Evolutionary conservation across 1,140 invertebrate species (phyloP).

Genomic region (Andricus grossulariae): DNA sequence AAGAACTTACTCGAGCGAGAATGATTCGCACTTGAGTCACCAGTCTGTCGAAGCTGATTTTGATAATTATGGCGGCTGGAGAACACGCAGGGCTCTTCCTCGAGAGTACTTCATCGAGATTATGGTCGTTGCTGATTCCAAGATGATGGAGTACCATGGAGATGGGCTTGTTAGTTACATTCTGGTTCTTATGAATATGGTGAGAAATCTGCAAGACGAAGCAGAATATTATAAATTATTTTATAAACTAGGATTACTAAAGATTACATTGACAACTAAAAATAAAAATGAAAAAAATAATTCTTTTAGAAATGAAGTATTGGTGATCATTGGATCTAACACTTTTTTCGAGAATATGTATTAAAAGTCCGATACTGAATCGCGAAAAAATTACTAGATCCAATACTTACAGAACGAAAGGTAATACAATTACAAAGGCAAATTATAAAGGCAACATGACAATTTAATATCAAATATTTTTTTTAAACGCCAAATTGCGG

Average conservation of each 20-base stretch:
- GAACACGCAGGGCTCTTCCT: constrained; percentile 68
- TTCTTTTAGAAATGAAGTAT: no score
- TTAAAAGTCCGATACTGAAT: no score
- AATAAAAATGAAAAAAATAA: no score
- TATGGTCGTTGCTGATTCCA: constrained; percentile 86
- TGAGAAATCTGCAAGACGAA: constrained; percentile 62
- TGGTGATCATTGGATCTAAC: no score
- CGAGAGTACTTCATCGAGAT: constrained; percentile 86
- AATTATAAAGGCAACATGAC: no score
- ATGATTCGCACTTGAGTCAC: constrained; percentile 16
- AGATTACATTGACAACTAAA: not conserved
- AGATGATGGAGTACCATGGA: constrained; percentile 86
- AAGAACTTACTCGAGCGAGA: constrained; percentile 41
- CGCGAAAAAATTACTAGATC: no score
- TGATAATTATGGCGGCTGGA: constrained; percentile 55
- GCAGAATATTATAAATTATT: constrained; percentile 30
- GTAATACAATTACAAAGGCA: no score
- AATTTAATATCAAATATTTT: no score
- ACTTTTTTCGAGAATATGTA: no score
- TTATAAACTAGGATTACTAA: not conserved
- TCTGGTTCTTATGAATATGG: constrained; percentile 87
- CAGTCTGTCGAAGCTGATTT: constrained; percentile 17
- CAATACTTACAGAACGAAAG: no score
- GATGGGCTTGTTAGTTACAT: constrained; percentile 82
- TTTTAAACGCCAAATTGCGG: no score